Evolutionary conservation across 2,888 invertebrate genomes (phyloP).

Genomic region (Drosophila multiciliata): DNA sequence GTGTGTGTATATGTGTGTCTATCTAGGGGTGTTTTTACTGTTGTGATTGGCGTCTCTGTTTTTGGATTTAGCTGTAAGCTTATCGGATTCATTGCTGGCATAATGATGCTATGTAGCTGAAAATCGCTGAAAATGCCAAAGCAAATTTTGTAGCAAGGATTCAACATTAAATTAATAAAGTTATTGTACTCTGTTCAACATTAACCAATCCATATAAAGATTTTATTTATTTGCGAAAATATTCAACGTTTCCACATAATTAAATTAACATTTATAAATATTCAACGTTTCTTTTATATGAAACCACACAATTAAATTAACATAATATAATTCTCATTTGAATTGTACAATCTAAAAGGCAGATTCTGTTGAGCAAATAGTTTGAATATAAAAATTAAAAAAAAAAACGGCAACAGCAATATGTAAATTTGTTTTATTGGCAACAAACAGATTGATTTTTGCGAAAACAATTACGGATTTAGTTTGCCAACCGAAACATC

Average conservation of each 20-base stretch:
- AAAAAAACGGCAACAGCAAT: not conserved
- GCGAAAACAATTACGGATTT: constrained; percentile 46
- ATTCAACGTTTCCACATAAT: not conserved
- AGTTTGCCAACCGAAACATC: constrained; percentile 55
- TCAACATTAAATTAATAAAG: constrained; percentile 64
- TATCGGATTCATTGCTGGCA: constrained; percentile 78
- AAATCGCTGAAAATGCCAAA: constrained; percentile 29
- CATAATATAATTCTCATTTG: not conserved
- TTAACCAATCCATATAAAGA: not conserved
- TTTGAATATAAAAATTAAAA: not conserved
- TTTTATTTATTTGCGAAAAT: not conserved
- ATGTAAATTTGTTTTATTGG: constrained; percentile 26
- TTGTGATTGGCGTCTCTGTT: constrained; percentile 59
- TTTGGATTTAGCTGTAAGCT: constrained; percentile 74
- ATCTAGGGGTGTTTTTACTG: constrained; percentile 26
- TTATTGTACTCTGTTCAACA: constrained; percentile 9
- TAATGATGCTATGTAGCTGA: constrained; percentile 60
- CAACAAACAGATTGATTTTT: constrained; percentile 11
- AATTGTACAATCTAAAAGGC: not conserved
- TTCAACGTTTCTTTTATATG: not conserved
- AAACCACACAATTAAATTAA: not conserved
- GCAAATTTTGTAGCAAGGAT: constrained; percentile 38
- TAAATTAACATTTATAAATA: not conserved
- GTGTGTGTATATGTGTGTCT: constrained; percentile 12
- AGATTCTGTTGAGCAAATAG: not conserved